Evolutionary conservation across 2,113 vertebrate species (phyloP).

Genomic region (Pomatorhinus ruficollis): DNA sequence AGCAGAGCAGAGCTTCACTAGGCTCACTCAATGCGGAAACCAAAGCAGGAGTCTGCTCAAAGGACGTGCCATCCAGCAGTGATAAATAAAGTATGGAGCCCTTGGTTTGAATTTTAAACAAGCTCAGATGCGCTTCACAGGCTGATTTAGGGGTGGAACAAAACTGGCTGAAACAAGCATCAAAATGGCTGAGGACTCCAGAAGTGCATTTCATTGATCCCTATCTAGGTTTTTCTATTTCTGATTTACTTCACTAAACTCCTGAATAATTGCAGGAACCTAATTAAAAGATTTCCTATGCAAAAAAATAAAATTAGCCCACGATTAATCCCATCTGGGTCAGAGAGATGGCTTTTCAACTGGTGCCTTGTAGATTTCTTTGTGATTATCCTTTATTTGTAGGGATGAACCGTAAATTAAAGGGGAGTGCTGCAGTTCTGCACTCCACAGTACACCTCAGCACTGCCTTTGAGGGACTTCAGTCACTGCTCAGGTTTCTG

Average conservation of each 20-base stretch:
- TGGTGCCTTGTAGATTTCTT: background rate
- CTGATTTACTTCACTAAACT: background rate
- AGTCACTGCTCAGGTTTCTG: background rate
- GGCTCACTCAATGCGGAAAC: background rate
- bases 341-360: background rate
- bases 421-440: background rate
- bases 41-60: background rate
- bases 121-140: background rate
- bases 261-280: background rate
- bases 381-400: background rate
- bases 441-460: background rate
- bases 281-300: background rate
- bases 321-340: background rate
- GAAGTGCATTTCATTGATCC: background rate
- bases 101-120: background rate
- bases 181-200: background rate
- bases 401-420: background rate
- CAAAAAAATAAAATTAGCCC: slow-evolving; percentile 18
- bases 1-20: background rate
- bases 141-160: background rate
- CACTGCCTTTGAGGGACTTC: background rate
- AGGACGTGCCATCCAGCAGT: background rate
- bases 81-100: background rate
- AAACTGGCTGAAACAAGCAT: background rate
- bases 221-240: background rate